A percentile compares a stretch with the other conserved stretches of the same genome.
Evolutionary conservation across 2,888 invertebrate species (phyloP).

Genomic region (Lasioglossum oenotherae): DNA sequence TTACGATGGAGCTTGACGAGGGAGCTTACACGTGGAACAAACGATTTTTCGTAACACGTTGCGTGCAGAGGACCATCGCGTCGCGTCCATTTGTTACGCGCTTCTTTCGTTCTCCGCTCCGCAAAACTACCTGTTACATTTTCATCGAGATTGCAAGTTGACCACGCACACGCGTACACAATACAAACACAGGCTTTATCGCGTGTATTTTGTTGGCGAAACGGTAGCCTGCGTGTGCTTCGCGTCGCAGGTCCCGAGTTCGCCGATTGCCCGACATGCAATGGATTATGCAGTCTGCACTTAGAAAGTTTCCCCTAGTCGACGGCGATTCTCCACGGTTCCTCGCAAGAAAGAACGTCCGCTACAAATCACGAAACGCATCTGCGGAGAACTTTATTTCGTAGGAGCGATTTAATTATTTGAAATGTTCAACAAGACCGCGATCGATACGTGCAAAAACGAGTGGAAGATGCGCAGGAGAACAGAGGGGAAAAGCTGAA

Average conservation of each 20-base stretch:
- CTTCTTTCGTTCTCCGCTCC: constrained; percentile 18
- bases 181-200: not conserved
- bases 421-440: not conserved
- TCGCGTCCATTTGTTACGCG: constrained; percentile 15
- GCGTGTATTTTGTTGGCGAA: constrained; percentile 14
- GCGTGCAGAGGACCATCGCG: not conserved
- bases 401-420: constrained; percentile 33
- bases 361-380: constrained; percentile 34
- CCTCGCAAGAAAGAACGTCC: constrained; percentile 25
- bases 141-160: constrained; percentile 60
- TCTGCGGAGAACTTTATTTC: not conserved
- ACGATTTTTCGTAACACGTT: constrained; percentile 29
- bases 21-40: not conserved
- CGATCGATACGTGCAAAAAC: not conserved
- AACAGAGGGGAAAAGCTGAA: not conserved
- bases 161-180: constrained; percentile 19
- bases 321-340: constrained; percentile 64
- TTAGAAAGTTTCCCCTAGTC: constrained; percentile 68
- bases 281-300: constrained; percentile 71
- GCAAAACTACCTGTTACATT: constrained; percentile 66
- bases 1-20: not conserved
- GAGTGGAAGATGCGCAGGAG: not conserved
- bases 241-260: constrained; percentile 13
- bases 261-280: constrained; percentile 54
- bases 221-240: constrained; percentile 4